Evolutionary conservation across 1,140 invertebrate species (phyloP).

Genomic region (Ceratoteleas bidentatus): DNA sequence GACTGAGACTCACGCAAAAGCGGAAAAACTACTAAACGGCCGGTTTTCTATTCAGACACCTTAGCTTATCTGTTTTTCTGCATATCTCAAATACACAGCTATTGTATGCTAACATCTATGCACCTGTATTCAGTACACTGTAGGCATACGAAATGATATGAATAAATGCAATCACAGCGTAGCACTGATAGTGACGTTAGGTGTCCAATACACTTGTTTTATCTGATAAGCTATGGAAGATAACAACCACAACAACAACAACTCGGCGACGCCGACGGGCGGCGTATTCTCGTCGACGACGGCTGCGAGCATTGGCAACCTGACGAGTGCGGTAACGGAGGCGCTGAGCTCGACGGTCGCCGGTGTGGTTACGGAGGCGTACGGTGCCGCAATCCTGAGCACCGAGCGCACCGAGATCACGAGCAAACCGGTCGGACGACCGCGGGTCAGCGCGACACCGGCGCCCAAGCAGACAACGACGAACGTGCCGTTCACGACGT

Average conservation of each 20-base stretch:
- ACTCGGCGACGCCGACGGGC: neutral
- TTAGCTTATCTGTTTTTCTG: too few species aligned
- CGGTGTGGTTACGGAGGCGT: constrained; percentile 28
- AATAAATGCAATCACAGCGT: too few species aligned
- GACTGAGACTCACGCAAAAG: too few species aligned
- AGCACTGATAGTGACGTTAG: constrained; percentile 2
- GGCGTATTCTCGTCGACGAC: constrained; percentile 12
- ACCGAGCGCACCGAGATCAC: constrained; percentile 38
- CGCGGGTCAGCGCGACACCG: constrained; percentile 51
- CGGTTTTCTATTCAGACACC: too few species aligned
- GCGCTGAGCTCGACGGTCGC: constrained; percentile 21
- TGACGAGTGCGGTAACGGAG: constrained; percentile 24
- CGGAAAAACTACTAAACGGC: too few species aligned
- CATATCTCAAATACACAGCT: too few species aligned
- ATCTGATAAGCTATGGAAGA: constrained; percentile 49
- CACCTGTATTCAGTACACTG: too few species aligned
- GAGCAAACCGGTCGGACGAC: constrained; percentile 1
- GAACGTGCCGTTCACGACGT: constrained; percentile 64
- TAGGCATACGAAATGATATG: too few species aligned
- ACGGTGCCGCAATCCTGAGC: constrained; percentile 10
- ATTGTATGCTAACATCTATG: too few species aligned
- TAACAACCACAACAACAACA: constrained; percentile 15
- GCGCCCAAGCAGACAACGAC: constrained; percentile 57
- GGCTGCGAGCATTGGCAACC: constrained; percentile 21
- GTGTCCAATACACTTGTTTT: neutral